Evolutionary conservation across 2,797 vertebrate species (phyloP).

Genomic region (Anguilla obscura): DNA sequence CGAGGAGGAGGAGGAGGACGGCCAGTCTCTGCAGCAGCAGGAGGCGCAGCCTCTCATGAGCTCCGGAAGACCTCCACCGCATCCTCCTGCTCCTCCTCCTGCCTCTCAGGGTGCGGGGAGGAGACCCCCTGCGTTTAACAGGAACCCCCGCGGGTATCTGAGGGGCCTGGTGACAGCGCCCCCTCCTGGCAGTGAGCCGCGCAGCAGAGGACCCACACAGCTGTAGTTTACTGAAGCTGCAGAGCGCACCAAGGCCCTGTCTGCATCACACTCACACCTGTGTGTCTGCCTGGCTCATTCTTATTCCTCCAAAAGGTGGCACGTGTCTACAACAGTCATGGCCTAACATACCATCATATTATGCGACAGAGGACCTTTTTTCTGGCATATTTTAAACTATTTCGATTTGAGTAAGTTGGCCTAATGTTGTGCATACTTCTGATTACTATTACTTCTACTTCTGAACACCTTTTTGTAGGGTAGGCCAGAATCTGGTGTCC

Average conservation of each 20-base stretch:
- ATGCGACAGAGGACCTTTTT: not conserved
- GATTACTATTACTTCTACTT: not conserved
- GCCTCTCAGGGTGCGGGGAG: conserved; percentile 54
- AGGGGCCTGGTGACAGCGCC: conserved; percentile 66
- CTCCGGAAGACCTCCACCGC: conserved; percentile 61
- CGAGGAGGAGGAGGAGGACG: conserved; percentile 72
- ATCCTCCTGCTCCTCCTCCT: conserved; percentile 47
- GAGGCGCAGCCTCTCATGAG: conserved; percentile 89
- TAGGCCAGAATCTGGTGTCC: not conserved
- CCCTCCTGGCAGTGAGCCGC: conserved; percentile 54
- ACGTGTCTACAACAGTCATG: conserved; percentile 11
- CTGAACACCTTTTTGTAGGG: not conserved
- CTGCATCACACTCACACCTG: not conserved
- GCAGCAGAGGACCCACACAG: conserved; percentile 71
- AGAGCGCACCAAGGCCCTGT: not conserved
- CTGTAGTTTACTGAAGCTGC: conserved; percentile 51
- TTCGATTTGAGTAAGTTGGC: not conserved
- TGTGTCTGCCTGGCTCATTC: conserved; percentile 1
- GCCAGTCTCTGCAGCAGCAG: conserved; percentile 68
- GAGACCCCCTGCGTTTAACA: conserved; percentile 71
- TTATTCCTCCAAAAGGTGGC: not conserved
- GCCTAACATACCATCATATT: not conserved
- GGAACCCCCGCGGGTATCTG: conserved; percentile 74
- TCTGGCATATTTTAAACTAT: not conserved
- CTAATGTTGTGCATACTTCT: conserved; percentile 1